Percentiles rank a stretch among this genome's conserved stretches.
These are phyloP conservation scores for Perizoma flavofasciatum DNA, from an alignment of 2,888 invertebrate species.

Conservation along the genomic window DNA sequence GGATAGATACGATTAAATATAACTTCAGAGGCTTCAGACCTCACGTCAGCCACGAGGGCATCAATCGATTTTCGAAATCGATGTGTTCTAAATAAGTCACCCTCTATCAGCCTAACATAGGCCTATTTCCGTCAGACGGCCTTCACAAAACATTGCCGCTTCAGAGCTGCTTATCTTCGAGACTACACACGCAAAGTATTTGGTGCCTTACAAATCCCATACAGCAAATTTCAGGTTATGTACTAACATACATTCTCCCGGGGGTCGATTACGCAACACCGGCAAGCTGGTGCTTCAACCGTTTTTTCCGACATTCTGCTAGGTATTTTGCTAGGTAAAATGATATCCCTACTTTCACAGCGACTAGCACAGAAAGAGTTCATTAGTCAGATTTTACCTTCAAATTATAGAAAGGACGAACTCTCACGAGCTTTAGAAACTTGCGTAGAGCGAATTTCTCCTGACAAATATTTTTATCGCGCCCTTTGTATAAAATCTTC, in stretches of 20 bases:
- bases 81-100: conserved; percentile 35
- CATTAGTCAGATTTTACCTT: conserved; percentile 12
- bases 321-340: conserved; percentile 23
- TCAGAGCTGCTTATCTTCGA: conserved; percentile 59
- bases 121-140: conserved; percentile 49
- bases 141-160: conserved; percentile 61
- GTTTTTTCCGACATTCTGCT: conserved; percentile 22
- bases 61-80: conserved; percentile 47
- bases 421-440: conserved; percentile 39
- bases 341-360: conserved; percentile 19
- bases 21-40: conserved; percentile 20
- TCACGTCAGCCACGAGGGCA: conserved; percentile 15
- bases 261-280: conserved; percentile 54
- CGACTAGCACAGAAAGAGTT: conserved; percentile 18
- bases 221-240: conserved; percentile 52
- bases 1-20: conserved; percentile 15
- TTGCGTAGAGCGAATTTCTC: conserved; percentile 37
- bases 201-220: conserved; percentile 47
- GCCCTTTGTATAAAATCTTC: conserved; percentile 42
- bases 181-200: conserved; percentile 64
- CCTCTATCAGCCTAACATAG: conserved; percentile 41
- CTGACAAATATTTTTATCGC: conserved; percentile 43
- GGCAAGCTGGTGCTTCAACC: conserved; percentile 46
- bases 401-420: conserved; percentile 23
- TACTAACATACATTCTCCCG: conserved; percentile 40